Evolutionary conservation across 2,113 vertebrate species (phyloP), one percentile per base, ranked within the genome.

Genomic region (Tricholaema leucomelas): DNA sequence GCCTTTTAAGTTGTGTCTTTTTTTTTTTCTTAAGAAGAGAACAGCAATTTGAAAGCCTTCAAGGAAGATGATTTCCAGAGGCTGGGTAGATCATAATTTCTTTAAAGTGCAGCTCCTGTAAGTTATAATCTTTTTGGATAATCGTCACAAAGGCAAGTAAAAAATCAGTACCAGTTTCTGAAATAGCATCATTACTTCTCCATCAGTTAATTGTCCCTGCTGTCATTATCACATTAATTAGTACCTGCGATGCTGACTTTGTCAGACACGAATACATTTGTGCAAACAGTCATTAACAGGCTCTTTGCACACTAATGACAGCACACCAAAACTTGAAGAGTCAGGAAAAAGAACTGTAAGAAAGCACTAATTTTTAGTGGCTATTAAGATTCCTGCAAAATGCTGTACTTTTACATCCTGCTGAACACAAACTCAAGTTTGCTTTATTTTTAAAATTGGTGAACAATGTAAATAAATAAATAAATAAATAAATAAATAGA

Each of bases 161-260:
- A 44, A 95, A 95, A 76, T 87, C 59, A 69, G 67, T 52, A 92
- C 60, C n/a, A 82, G 67, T 85, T 94, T 93, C 88, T 92, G 81
- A 95, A 95, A 94, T 33, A 17, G 64, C 84, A 90, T 92, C 88
- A 87, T 90, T 94, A 89, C 75, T 87, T 94, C 60, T 92, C 78
- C 81, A 89, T 93, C 91, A 93, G 72, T 79, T 96, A 93, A 94
- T 96, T 96, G 85, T 91, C 93, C 78, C 85, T 88, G 78, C 89
- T 91, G 87, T 82, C 91, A 93, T 88, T 89, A 88, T 73, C 81
- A 87, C 78, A 88, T 94, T 94, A 95, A 95, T 96, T 93, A 94
- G 91, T 81, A 95, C 92, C 81, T 95, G 87, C 78, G 75, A 96
- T 77, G 91, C 78, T 74, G 70, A 86, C 55, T 50, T 50, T 93